Evolutionary conservation across 2,113 vertebrate species (phyloP).

Genomic region (Peromyscus maniculatus): DNA sequence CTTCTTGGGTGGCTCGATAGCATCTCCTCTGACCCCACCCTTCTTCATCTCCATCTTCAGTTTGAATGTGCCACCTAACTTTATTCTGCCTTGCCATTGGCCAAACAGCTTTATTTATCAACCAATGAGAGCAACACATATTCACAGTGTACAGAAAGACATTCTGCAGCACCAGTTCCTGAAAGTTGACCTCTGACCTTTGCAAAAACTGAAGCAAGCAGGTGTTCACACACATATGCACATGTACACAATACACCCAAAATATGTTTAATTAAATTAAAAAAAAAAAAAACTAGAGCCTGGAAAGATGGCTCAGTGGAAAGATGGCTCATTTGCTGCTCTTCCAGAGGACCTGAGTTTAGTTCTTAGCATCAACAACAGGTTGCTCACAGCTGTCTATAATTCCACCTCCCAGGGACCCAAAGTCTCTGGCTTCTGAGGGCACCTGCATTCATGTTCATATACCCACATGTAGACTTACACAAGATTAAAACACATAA

Average conservation of each 20-base stretch:
- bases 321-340: background rate
- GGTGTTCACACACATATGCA: rapidly evolving
- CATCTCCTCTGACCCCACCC: no score
- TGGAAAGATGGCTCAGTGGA: background rate
- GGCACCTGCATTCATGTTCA: no score
- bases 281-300: background rate
- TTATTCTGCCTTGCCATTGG: no score
- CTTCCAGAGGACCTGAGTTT: background rate
- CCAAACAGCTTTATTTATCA: no score
- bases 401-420: background rate
- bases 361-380: background rate
- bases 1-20: no score
- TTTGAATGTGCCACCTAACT: no score
- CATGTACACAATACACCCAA: background rate
- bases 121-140: no score
- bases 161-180: background rate
- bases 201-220: background rate
- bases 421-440: background rate
- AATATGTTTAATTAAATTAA: background rate
- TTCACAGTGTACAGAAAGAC: no score
- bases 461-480: background rate
- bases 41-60: no score
- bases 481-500: background rate
- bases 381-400: background rate
- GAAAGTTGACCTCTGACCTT: background rate